Evolutionary conservation across 2,888 invertebrate species (phyloP).

Genomic region (Cosmopolites sordidus): DNA sequence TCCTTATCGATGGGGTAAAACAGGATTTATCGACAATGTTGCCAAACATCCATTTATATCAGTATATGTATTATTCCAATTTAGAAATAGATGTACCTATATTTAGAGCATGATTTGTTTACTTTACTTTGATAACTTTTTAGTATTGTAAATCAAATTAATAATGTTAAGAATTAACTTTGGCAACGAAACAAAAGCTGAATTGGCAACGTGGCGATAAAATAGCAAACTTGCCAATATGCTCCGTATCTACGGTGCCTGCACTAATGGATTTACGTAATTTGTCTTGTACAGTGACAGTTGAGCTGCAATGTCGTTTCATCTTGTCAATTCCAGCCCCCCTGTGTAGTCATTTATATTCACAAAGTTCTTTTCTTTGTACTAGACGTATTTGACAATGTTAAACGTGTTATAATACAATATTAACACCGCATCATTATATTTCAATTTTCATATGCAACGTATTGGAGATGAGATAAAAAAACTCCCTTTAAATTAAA

Average conservation of each 20-base stretch:
- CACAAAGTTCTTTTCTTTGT: slow-evolving; percentile 5
- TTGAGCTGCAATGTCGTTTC: slow-evolving; percentile 20
- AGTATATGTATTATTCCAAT: background rate
- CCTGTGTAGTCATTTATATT: slow-evolving; percentile 16
- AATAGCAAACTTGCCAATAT: slow-evolving; percentile 15
- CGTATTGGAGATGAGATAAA: no score
- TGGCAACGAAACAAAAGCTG: background rate
- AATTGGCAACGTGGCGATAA: slow-evolving; percentile 10
- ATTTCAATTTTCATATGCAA: no score
- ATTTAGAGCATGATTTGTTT: no score
- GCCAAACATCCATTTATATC: slow-evolving; percentile 5
- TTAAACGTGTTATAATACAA: no score
- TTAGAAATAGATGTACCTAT: background rate
- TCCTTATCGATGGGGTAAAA: slow-evolving; percentile 22
- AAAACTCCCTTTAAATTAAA: no score
- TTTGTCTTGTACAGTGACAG: slow-evolving; percentile 38
- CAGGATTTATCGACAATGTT: slow-evolving; percentile 11
- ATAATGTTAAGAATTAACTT: background rate
- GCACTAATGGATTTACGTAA: slow-evolving; percentile 42
- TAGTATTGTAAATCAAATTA: background rate
- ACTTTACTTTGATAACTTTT: background rate
- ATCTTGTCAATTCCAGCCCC: slow-evolving; percentile 25
- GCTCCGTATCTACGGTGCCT: slow-evolving; percentile 29
- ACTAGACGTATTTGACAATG: no score
- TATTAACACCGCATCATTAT: no score